A percentile compares a stretch with the other conserved stretches of the same genome.
Conservation (phyloP, 2,888 invertebrate species). For the Stegophylla sp. region DNA sequence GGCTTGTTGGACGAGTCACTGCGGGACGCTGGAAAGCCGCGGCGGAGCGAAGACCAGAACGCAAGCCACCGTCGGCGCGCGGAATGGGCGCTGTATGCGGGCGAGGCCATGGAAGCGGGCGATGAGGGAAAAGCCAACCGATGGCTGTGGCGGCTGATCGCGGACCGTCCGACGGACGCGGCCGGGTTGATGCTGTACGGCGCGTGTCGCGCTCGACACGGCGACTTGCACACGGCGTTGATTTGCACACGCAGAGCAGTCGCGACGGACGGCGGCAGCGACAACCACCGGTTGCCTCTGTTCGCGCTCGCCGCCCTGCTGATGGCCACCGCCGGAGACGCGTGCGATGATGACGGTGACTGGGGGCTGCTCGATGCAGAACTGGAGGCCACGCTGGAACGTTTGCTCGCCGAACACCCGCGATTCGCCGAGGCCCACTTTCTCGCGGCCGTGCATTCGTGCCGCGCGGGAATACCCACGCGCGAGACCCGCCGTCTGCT, state of each 20-base stretch:
- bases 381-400: background rate
- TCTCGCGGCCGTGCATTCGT: slow-evolving; percentile 10
- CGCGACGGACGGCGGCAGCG: background rate
- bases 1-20: background rate
- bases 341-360: too few species aligned
- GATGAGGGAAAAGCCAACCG: background rate
- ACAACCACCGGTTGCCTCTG: background rate
- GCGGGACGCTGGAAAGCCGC: too few species aligned
- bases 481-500: background rate
- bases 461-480: background rate
- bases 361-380: background rate
- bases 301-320: background rate
- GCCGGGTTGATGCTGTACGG: slow-evolving; percentile 19
- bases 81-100: background rate
- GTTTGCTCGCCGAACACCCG: background rate
- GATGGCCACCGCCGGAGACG: background rate
- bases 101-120: slow-evolving; percentile 11
- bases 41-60: background rate
- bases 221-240: background rate
- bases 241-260: background rate
- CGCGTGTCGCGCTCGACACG: background rate
- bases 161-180: background rate
- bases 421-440: slow-evolving; percentile 4
- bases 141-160: background rate
- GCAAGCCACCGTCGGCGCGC: too few species aligned